Evolutionary conservation across 2,797 vertebrate genomes (phyloP), one percentile per base, ranked within the genome.

Genomic region (Ctenochaetus hawaiiensis): DNA sequence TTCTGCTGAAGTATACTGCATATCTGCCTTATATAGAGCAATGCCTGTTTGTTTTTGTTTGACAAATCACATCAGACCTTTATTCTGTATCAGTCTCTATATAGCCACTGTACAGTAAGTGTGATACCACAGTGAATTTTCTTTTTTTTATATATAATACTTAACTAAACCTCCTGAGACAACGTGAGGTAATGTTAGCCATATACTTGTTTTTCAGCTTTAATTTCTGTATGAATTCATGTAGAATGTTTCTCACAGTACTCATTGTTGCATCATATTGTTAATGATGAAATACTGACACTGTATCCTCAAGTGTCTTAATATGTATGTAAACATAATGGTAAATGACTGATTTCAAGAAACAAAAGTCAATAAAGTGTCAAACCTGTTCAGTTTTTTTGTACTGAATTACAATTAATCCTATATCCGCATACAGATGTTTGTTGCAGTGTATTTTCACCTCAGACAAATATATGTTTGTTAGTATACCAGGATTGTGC

Each of bases 131-230:
- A 2, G 53, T 67, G 8, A 51, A 22, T 73, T 41, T 41, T 16
- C 14, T 75, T 54, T 72, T 43, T 72, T 43, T 82, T 72, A 7
- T 75, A 23, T 73, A 60, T 67, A 73, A 23, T 43, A 5, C 12
- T 39, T 81, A 61, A 75, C 53, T 75, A 79, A 89, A 70, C 57
- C 72, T 80, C 62, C 58, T 37, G 60, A 76, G 61, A 5, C 5
- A 2, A 45, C 2, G 51, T 5, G 37, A 56, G 67, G 72, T 61
- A 10, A 39, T 1, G 11, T 53, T 67, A 44, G 68, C 67, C 66
- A 83, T 81, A 49, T 72, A 34, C 30, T 63, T 73, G 30, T 81
- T 67, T 81, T 77, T 43, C 72, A 86, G 80, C 83, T 88, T 87
- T 86, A 76, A 85, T 79, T 68, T 67, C 52, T 67, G 6, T 18